Evolutionary conservation across 2,797 vertebrate species (phyloP).

Genomic region (Zalophus californianus): DNA sequence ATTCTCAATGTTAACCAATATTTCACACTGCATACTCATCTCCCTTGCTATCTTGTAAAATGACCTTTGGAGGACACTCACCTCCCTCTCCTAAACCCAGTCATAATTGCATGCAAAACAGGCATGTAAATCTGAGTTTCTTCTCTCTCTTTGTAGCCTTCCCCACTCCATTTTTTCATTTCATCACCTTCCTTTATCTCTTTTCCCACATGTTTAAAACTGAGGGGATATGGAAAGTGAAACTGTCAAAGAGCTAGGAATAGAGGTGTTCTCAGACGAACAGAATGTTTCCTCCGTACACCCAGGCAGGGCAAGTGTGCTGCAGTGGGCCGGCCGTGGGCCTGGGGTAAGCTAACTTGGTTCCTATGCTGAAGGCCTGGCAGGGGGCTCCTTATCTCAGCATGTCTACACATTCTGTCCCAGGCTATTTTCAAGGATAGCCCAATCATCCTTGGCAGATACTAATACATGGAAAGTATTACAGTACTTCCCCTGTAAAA

Average conservation of each 20-base stretch:
- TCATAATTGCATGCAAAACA: background rate
- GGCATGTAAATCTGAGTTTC: background rate
- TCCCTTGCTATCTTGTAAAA: background rate
- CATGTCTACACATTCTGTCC: conserved; percentile 65
- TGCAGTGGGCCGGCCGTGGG: too few relatives aligned
- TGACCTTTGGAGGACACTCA: background rate
- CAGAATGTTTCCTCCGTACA: background rate
- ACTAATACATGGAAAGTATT: conserved; percentile 62
- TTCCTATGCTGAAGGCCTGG: conserved; percentile 1
- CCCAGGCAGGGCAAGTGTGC: background rate
- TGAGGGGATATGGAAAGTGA: conserved; percentile 71
- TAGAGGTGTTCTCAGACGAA: conserved; percentile 77
- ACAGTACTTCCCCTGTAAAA: conserved; percentile 18
- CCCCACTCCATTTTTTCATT: conserved; percentile 51
- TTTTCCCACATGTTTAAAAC: conserved; percentile 66
- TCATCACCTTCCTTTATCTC: conserved; percentile 77
- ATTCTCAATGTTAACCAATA: background rate
- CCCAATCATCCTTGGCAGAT: conserved; percentile 67
- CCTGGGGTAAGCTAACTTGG: background rate
- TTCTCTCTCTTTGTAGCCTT: background rate
- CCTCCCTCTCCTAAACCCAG: background rate
- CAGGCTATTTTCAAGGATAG: conserved; percentile 71
- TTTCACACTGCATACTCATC: background rate
- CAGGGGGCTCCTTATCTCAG: conserved; percentile 68
- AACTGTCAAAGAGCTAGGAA: conserved; percentile 76